Base-by-base conservation (phyloP, 2,888 invertebrate genomes). In the Meghimatium bilineatum region DNA sequence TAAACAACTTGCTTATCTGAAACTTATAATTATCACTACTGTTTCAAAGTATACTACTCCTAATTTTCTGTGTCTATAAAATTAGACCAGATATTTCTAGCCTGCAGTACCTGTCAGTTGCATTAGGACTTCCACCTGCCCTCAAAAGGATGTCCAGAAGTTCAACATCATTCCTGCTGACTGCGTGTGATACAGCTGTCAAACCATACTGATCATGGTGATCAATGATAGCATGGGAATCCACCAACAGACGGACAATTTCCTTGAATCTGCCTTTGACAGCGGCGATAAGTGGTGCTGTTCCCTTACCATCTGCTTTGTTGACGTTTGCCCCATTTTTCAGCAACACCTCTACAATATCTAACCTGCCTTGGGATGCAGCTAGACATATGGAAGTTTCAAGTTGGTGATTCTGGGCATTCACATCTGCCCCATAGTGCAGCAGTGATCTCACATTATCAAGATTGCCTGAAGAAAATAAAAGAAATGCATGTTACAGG, bases 401-500 rank as follows among this genome's bases (percentile, higher is more conserved):
- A 5, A 76, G n/a, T 29, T 84, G 79, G 63, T 86, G 77, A 63
- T 80, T 85, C 71, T 82, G 67, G 32, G 34, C 66, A 78, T 79
- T 80, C 26, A 80, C 80, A 60, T 80, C 72, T 36, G 80, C 77
- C 56, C 79, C 72, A 52, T 80, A 56, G 49, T 71, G 66, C 49
- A 71, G 38, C 77, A 75, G 69, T 14, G 23, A 36, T 10, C 63
- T 52, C 17, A 77, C 66, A 63, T 29, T 23, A 36, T 36, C n/a
- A 8, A 29, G 63, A n/a, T 34, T 66, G 12, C 77, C 77, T 77
- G 23, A 17, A 23, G 26, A 34, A 23, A 56, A 56, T 6, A 29
- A 75, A 14, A 52, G 26, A 71, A 3, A 38, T 26, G 6, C n/a
- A n/a, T n/a, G n/a, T n/a, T n/a, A n/a, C n/a, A n/a, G n/a, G n/a